These are phyloP conservation scores for Epizoanthus ramosus DNA, from an alignment of 92 coral and sea anemone species.

Conservation along the genomic window DNA sequence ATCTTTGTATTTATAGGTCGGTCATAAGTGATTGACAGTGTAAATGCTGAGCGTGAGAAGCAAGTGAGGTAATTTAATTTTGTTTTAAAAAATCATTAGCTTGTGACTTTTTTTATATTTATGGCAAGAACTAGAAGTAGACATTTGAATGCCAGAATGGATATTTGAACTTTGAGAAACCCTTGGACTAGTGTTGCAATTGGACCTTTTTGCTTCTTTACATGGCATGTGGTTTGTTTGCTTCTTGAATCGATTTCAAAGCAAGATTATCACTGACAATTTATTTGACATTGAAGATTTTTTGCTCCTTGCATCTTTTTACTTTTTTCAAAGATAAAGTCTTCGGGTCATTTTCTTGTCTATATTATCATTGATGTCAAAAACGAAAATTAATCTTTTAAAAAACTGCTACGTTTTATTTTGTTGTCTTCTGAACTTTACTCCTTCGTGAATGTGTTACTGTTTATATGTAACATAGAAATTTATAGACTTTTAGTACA, in stretches of 20 bases:
- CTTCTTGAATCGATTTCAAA: neutral
- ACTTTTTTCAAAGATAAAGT: neutral
- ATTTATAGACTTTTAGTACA: neutral
- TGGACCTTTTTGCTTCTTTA: neutral
- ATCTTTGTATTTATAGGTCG: slow-evolving; percentile 17
- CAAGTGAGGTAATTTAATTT: slow-evolving; percentile 18
- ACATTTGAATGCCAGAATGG: too few relatives aligned
- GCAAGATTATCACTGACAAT: neutral
- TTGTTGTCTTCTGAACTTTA: neutral
- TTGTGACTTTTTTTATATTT: neutral
- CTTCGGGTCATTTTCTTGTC: too few relatives aligned
- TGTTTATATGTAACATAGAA: neutral
- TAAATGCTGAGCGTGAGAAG: slow-evolving; percentile 14
- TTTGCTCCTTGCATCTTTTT: neutral
- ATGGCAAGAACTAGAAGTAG: too few relatives aligned
- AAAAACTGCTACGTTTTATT: neutral
- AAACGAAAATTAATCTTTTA: neutral
- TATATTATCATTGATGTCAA: neutral
- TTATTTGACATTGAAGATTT: neutral
- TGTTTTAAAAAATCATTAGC: neutral
- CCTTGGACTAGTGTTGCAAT: slow-evolving; percentile 1
- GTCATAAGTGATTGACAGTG: slow-evolving; percentile 25
- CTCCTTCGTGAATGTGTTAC: neutral
- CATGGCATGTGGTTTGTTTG: neutral
- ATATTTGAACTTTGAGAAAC: slow-evolving; percentile 14